A percentile compares a stretch with the other conserved stretches of the same genome.
These are phyloP conservation scores for Ganaspis brasiliensis DNA, from an alignment of 2,888 invertebrate species.

Conservation along the genomic window DNA sequence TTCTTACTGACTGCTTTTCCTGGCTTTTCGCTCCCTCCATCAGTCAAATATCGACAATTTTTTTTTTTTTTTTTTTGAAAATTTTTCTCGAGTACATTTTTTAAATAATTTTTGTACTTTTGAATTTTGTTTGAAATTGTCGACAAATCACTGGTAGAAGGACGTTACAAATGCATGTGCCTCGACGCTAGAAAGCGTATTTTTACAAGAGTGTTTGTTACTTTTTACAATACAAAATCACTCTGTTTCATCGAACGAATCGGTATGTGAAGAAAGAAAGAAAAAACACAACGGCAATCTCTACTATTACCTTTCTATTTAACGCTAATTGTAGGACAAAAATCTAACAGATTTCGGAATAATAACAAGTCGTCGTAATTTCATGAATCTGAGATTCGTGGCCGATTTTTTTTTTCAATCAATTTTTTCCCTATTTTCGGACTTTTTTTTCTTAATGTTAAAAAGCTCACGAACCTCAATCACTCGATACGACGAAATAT, in stretches of 20 bases:
- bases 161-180: slow-evolving; percentile 66
- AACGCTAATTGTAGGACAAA: slow-evolving; percentile 77
- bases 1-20: slow-evolving; percentile 55
- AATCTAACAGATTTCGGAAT: slow-evolving; percentile 78
- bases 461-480: slow-evolving; percentile 17
- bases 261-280: slow-evolving; percentile 63
- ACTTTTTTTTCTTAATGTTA: slow-evolving; percentile 1
- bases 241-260: slow-evolving; percentile 46
- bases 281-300: slow-evolving; percentile 75
- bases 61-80: too few species aligned
- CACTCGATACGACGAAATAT: slow-evolving; percentile 64
- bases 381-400: slow-evolving; percentile 6
- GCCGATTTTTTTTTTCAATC: slow-evolving; percentile 4
- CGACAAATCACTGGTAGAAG: slow-evolving; percentile 56
- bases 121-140: slow-evolving; percentile 36
- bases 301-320: slow-evolving; percentile 72
- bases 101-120: not conserved
- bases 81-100: too few species aligned
- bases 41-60: slow-evolving; percentile 43
- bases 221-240: slow-evolving; percentile 39
- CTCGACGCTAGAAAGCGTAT: slow-evolving; percentile 57
- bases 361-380: slow-evolving; percentile 73
- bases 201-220: slow-evolving; percentile 46
- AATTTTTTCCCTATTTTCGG: not conserved
- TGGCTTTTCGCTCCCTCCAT: not conserved